These are phyloP conservation scores for Petaurus breviceps DNA, from an alignment of 2,113 vertebrate species.

Conservation along the genomic window DNA sequence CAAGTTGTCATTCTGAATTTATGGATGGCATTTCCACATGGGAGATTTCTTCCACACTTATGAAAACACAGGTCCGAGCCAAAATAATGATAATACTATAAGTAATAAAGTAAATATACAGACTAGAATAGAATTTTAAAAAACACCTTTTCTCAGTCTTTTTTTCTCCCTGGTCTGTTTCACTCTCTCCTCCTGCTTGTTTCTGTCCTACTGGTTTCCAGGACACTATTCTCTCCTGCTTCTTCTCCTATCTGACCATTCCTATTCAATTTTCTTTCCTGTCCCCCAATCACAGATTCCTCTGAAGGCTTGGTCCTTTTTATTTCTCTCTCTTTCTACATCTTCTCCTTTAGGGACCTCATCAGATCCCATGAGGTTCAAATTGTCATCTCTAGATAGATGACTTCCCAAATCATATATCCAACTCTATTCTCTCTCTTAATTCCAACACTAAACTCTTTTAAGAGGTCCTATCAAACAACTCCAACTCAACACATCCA, in stretches of 20 bases:
- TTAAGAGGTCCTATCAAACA: neutral
- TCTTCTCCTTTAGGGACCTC: neutral
- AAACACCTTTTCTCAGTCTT: neutral
- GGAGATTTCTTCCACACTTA: neutral
- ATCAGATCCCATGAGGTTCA: neutral
- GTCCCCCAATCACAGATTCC: neutral
- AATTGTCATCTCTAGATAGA: neutral
- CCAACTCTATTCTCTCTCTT: neutral
- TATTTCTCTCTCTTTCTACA: neutral
- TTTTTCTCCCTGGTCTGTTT: neutral
- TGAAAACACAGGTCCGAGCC: neutral
- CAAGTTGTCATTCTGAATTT: neutral
- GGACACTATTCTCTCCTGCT: neutral
- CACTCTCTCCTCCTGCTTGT: neutral
- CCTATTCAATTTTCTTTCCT: neutral
- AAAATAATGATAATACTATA: neutral
- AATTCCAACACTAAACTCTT: neutral
- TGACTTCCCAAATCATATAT: neutral
- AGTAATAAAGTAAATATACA: no score
- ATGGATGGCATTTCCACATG: neutral
- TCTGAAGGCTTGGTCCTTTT: neutral
- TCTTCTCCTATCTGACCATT: neutral
- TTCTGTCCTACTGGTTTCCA: neutral
- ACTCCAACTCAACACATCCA: neutral
- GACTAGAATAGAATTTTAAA: no score